Evolutionary conservation across 1,140 invertebrate species (phyloP).

Genomic region (Drosophila lacteicornis): DNA sequence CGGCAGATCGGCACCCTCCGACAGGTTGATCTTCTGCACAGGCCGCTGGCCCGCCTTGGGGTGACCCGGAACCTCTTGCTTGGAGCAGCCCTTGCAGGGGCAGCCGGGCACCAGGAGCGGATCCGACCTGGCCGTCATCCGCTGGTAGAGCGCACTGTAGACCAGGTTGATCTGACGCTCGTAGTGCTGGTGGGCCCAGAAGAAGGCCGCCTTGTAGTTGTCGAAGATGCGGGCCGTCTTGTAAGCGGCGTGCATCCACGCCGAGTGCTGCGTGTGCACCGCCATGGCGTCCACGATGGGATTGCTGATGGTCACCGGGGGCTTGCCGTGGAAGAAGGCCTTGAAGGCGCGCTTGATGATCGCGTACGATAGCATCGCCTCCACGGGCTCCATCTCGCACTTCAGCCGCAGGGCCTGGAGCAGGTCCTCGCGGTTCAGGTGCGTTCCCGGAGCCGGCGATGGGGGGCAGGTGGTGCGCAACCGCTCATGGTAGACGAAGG

Average conservation of each 20-base stretch:
- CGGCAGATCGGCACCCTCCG: constrained; percentile 48
- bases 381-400: constrained; percentile 65
- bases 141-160: constrained; percentile 50
- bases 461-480: constrained; percentile 42
- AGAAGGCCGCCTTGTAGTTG: constrained; percentile 64
- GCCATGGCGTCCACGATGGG: constrained; percentile 58
- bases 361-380: constrained; percentile 67
- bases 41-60: constrained; percentile 28
- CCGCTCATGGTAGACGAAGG: constrained; percentile 67
- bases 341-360: constrained; percentile 73
- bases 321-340: constrained; percentile 70
- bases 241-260: constrained; percentile 67
- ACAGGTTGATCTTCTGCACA: constrained; percentile 32
- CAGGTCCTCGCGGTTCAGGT: constrained; percentile 64
- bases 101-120: constrained; percentile 51
- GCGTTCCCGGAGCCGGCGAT: constrained; percentile 4
- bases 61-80: constrained; percentile 45
- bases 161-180: constrained; percentile 66
- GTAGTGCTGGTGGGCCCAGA: constrained; percentile 71
- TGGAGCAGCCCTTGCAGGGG: constrained; percentile 46
- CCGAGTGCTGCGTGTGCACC: constrained; percentile 46
- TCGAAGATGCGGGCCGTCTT: constrained; percentile 66
- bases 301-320: constrained; percentile 57
- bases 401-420: constrained; percentile 63
- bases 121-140: constrained; percentile 56